Conservation (phyloP, 2,113 vertebrate genomes). For the Pardalotus punctatus region DNA sequence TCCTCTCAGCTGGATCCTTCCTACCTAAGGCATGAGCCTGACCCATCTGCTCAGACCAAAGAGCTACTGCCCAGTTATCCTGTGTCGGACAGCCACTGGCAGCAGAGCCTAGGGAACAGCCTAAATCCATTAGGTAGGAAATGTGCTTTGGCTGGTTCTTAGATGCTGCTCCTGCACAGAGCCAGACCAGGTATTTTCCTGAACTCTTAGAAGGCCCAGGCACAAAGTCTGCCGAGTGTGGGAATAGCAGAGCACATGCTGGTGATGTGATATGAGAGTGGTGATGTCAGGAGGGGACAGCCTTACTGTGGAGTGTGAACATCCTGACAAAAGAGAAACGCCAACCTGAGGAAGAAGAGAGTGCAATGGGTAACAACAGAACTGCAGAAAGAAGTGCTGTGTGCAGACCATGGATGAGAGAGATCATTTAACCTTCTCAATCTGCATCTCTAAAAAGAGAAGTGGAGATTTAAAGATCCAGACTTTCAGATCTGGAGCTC, state of each 20-base stretch:
- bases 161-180: not conserved
- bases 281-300: not conserved
- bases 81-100: not conserved
- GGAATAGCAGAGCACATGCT: not conserved
- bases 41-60: slow-evolving; percentile 7
- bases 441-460: not conserved
- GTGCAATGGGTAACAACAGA: not conserved
- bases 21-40: not conserved
- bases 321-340: not conserved
- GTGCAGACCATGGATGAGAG: not conserved
- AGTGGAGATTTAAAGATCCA: not conserved
- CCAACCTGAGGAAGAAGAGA: not conserved
- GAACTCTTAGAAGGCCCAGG: not conserved
- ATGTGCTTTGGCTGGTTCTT: not conserved
- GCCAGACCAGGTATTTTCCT: not conserved
- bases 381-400: not conserved
- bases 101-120: not conserved
- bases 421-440: not conserved
- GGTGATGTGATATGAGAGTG: not conserved
- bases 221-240: not conserved
- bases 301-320: not conserved
- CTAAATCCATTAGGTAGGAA: not conserved
- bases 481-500: not conserved
- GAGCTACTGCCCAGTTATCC: not conserved
- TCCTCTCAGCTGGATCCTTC: slow-evolving; percentile 21